Evolutionary conservation across 2,113 vertebrate species (phyloP), one percentile per base, ranked within the genome.

Genomic region (Galbula dea): DNA sequence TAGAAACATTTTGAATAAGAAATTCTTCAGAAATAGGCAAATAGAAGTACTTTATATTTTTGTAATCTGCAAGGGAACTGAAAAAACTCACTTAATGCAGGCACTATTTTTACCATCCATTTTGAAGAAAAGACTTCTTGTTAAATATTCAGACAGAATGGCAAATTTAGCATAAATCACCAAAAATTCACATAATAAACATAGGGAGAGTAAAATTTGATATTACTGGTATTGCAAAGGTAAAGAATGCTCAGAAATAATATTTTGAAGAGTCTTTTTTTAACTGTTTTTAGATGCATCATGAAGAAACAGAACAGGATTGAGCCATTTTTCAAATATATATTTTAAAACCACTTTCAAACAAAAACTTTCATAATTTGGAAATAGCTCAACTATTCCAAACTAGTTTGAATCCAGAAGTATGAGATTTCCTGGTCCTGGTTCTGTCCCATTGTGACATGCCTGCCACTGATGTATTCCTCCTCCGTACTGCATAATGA

Each of bases 301-400:
- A 32, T 52, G 23, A 78, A 52, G 29, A 82, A 81, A 54, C 9
- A 75, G 61, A 88, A 15, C 5, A 61, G 1, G 4, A 54, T 29
- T 48, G 2, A 14, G 2, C 3, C 4, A 23, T 67, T 86, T 72
- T 9, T 5, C 3, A 72, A 55, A 39, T 1, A 30, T 0, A 2
- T 46, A 2, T 41, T 83, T 88, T 39, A 1, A 43, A 46, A 68
- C 68, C 0, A 0, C 6, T 8, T 88, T 84, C 20, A 81, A 57
- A 58, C n/a, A 41, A 61, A 59, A 90, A 20, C 19, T 34, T 65
- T 6, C 11, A 41, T 18, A 17, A 15, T 73, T 57, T 79, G 49
- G 32, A 90, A 88, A 72, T 26, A 68, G 12, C 14, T 15, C 26
- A 68, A 3, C 11, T 54, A 41, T 24, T 69, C 27, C 15, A 80